Base-by-base conservation (phyloP, 2,113 vertebrate species). In the Mionectes macconnelli region DNA sequence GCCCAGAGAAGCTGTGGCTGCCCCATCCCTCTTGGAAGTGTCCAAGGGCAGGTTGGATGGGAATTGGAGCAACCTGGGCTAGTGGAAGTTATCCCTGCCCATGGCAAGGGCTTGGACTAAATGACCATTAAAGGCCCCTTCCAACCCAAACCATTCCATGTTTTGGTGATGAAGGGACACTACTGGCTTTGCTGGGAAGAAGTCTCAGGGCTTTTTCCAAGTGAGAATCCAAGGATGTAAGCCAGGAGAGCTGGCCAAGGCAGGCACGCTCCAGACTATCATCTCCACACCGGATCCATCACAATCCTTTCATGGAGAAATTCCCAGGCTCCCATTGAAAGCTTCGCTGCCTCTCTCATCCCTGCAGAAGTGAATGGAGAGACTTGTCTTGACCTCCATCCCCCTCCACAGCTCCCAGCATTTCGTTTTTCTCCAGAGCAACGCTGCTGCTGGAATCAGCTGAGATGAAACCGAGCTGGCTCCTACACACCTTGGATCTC, bases 401-500 rank as follows among this genome's bases (percentile, higher is more conserved):
- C 66, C 49, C 53, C 49, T 79, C 55, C 56, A 10, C 42, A 68
- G 57, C 85, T 93, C 87, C 84, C 0, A 1, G 77, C 72, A 74
- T 50, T 52, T 89, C 3, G 0, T 40, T 84, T 35, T 67, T 49
- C 89, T 88, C 55, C 5, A 9, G 78, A 93, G 88, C 90, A 69
- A 49, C 57, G 1, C 22, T 9, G 23, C 90, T 14, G 18, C 84
- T 76, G 64, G 75, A 95, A 80, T 93, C 84, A 93, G 87, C 88
- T 76, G 94, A 91, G 81, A 93, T 63, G 79, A 66, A 92, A 59
- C 84, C 2, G 1, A 92, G 79, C 83, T 93, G 72, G 85, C 90
- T 97, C 96, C 93, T 94, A 94, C 97, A 95, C 96, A 97, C 94
- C 94, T 94, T 92, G 89, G 85, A 93, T 87, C 93, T 92, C 87